phyloP scores from a whole-genome alignment of 92 coral and sea anemone genomes.

The Heteractis magnifica region DNA sequence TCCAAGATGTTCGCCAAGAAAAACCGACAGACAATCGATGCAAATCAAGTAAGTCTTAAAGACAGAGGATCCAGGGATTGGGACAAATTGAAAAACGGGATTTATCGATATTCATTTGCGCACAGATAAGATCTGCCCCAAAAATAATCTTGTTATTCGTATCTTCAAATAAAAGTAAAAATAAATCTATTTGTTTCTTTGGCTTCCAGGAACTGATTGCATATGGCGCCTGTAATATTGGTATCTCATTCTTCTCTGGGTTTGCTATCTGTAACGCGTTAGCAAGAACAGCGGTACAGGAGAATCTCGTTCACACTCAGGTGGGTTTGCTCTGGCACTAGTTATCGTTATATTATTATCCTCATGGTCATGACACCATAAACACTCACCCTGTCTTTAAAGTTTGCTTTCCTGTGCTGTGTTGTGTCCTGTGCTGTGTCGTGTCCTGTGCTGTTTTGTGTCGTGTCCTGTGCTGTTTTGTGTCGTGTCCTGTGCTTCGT shows the following conservation, averaged over 20 bases:
- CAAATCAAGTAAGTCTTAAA: slow-evolving; percentile 68
- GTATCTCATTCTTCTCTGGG: slow-evolving; percentile 82
- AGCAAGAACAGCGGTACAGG: slow-evolving; percentile 87
- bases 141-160: no score
- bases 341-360: background rate
- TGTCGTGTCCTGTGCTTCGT: no score
- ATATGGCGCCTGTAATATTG: slow-evolving; percentile 79
- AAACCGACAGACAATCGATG: slow-evolving; percentile 72
- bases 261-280: slow-evolving; percentile 87
- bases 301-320: slow-evolving; percentile 87
- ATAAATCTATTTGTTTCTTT: no score
- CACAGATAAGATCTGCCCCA: no score
- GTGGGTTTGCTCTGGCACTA: slow-evolving; percentile 1
- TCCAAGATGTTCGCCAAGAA: slow-evolving; percentile 89
- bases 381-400: no score
- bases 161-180: no score
- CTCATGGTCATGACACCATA: background rate
- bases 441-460: no score
- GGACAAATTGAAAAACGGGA: no score
- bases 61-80: no score
- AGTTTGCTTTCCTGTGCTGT: no score
- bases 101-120: background rate
- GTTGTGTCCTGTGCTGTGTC: no score
- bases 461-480: no score
- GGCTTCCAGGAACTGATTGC: slow-evolving; percentile 76